Evolutionary conservation across 2,888 invertebrate species (phyloP).

Genomic region (Acronicta aceris): DNA sequence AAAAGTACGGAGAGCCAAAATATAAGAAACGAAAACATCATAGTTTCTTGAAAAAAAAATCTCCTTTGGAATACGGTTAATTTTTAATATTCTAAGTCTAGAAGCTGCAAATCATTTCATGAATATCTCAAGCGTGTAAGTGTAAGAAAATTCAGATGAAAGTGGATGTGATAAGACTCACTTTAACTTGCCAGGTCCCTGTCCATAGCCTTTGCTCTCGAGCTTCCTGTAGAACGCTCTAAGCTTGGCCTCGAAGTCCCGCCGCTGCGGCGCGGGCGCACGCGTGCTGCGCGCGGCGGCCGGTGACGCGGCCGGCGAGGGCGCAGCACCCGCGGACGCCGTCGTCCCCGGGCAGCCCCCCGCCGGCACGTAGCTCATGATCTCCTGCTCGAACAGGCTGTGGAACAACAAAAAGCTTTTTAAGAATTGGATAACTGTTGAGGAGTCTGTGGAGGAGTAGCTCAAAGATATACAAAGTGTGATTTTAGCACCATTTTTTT

Average conservation of each 20-base stretch:
- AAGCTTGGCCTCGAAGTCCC: conserved; percentile 98
- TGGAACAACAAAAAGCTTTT: conserved; percentile 30
- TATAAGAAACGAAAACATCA: no score
- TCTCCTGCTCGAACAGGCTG: conserved; percentile 99
- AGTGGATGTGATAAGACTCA: conserved; percentile 81
- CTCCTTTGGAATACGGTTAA: no score
- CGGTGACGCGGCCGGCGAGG: conserved; percentile 94
- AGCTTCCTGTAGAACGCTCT: conserved; percentile 98
- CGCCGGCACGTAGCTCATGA: conserved; percentile 98
- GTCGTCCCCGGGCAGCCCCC: conserved; percentile 71
- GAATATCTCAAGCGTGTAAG: no score
- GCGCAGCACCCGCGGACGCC: conserved; percentile 90
- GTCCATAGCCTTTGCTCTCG: conserved; percentile 98
- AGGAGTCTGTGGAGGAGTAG: no score
- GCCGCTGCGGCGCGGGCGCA: conserved; percentile 96
- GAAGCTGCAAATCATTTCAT: no score
- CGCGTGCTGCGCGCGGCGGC: conserved; percentile 94
- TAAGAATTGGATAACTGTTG: conserved; percentile 9
- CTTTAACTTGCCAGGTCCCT: conserved; percentile 99
- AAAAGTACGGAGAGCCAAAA: no score
- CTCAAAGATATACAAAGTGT: no score
- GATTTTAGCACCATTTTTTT: no score
- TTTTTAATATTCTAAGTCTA: no score
- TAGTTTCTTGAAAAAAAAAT: no score
- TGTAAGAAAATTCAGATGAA: background rate